phyloP scores from a whole-genome alignment of 2,797 vertebrate species.

The Neosalanx taihuensis region DNA sequence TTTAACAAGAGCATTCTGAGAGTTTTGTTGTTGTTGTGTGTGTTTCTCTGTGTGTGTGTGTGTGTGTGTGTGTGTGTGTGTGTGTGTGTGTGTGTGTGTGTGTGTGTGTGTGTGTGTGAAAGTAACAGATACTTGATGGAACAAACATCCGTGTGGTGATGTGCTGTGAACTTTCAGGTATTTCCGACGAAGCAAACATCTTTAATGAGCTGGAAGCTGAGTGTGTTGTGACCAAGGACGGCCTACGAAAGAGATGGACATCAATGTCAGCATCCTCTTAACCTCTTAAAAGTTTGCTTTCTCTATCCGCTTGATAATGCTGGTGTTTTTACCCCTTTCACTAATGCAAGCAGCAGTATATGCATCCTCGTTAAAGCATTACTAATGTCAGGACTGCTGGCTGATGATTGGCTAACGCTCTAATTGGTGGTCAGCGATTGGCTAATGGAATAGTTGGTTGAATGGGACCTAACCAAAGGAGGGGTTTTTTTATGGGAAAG shows the following conservation, averaged over 20 bases:
- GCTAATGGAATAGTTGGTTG: neutral
- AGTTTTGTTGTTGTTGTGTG: neutral
- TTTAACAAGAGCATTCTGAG: slow-evolving; percentile 29
- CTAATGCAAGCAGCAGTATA: neutral
- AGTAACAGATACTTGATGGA: neutral
- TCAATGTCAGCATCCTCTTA: too few species aligned
- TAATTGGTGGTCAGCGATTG: neutral
- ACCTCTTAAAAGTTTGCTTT: too few species aligned
- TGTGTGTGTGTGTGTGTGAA: neutral
- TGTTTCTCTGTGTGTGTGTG: slow-evolving; percentile 1
- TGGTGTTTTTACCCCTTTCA: too few species aligned
- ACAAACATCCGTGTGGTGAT: slow-evolving; percentile 8
- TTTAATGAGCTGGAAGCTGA: too few species aligned
- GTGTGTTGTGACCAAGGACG: too few species aligned
- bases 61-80: slow-evolving; percentile 4
- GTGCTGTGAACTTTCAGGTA: slow-evolving; percentile 14
- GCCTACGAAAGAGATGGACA: too few species aligned
- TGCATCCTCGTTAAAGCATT: neutral
- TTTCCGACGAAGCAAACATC: neutral
- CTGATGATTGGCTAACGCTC: neutral
- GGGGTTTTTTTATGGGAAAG: slow-evolving; percentile 32
- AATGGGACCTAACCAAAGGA: slow-evolving; percentile 1
- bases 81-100: neutral
- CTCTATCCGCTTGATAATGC: too few species aligned
- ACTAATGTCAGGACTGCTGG: neutral